Evolutionary conservation across 2,113 vertebrate genomes (phyloP).

Genomic region (Leptobrachium leishanense): DNA sequence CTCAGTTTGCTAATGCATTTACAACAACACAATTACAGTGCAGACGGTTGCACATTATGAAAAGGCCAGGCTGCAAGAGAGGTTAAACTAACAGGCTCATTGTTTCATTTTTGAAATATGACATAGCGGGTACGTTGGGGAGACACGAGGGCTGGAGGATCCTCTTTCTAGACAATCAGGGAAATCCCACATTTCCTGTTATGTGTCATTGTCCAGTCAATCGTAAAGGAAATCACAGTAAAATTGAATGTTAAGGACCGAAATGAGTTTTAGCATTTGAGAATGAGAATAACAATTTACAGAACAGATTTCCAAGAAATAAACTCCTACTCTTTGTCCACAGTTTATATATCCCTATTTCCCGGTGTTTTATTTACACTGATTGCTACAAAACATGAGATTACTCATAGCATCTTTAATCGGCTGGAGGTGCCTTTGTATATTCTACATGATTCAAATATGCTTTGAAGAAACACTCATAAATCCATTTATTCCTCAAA

Average conservation of each 20-base stretch:
- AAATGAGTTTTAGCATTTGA: neutral
- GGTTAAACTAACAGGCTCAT: neutral
- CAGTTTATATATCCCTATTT: neutral
- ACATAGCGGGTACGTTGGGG: neutral
- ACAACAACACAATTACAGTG: too few relatives aligned
- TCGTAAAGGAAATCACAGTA: neutral
- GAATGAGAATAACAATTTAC: neutral
- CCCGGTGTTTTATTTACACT: neutral
- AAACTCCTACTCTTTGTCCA: neutral
- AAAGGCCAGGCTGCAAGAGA: neutral
- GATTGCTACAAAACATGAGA: neutral
- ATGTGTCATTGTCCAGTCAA: neutral
- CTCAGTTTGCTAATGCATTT: too few relatives aligned
- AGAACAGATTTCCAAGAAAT: neutral
- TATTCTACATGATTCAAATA: neutral
- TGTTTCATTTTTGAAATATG: neutral
- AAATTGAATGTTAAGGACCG: neutral
- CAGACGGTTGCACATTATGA: neutral
- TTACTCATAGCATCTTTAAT: conserved; percentile 1
- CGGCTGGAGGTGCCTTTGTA: neutral
- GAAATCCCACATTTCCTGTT: neutral
- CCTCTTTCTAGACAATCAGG: neutral
- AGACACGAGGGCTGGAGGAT: neutral
- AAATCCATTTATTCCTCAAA: neutral
- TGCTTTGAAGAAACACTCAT: neutral